A percentile compares a stretch with the other conserved stretches of the same genome.
Conservation (phyloP, 2,888 invertebrate genomes). For the Scaptomyza cyrtandrae region DNA sequence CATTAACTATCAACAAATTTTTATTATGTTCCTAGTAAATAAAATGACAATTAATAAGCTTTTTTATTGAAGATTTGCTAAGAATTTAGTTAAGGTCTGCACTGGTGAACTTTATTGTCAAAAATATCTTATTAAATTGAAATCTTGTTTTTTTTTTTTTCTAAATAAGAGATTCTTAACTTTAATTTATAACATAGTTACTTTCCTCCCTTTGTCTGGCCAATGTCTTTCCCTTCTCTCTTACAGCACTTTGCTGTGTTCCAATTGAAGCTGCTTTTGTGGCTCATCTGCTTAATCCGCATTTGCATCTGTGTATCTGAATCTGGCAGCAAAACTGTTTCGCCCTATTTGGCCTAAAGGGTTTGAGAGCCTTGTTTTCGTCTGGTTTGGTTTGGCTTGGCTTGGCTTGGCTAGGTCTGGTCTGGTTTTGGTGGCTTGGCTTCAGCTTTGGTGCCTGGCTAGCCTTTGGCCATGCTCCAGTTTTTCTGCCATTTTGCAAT, state of each 20-base stretch:
- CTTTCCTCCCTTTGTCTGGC: not conserved
- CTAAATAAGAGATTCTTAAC: not conserved
- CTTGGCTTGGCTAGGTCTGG: conserved; percentile 15
- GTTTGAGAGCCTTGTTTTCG: conserved; percentile 33
- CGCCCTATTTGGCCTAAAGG: conserved; percentile 33
- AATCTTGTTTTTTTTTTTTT: no score
- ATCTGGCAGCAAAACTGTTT: conserved; percentile 20
- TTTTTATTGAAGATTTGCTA: no score
- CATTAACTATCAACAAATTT: no score
- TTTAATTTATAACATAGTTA: not conserved
- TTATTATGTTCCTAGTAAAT: no score
- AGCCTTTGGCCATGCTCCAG: conserved; percentile 69
- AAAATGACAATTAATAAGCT: no score
- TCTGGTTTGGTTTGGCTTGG: conserved; percentile 24
- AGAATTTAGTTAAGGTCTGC: no score
- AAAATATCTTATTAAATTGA: no score
- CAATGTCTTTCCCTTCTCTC: not conserved
- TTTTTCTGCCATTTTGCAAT: conserved; percentile 69
- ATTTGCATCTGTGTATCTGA: conserved; percentile 16
- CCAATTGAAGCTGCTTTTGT: conserved; percentile 42
- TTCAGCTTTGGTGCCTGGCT: conserved; percentile 11
- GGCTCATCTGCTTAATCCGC: conserved; percentile 53
- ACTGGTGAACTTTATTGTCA: no score
- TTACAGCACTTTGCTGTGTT: conserved; percentile 28
- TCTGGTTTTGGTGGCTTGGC: conserved; percentile 22